Base-by-base conservation (phyloP, 2,113 vertebrate species). In the Gambusia holbrooki region DNA sequence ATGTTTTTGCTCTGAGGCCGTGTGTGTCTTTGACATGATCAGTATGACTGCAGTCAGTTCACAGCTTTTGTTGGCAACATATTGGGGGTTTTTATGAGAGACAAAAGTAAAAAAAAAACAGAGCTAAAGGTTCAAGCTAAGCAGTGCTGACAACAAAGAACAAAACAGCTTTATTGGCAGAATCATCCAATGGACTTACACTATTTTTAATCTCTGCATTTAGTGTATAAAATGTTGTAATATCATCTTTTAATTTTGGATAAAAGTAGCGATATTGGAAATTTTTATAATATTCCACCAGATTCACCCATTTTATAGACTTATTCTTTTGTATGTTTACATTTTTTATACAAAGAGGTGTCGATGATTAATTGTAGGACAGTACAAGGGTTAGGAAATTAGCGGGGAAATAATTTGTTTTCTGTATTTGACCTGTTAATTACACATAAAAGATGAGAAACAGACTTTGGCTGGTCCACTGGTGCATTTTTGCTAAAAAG, bases 31-130 rank as follows among this genome's bases (percentile, higher is more conserved):
- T 87, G 84, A 87, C 67, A 22, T 87, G 71, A 89, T 88, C 80
- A 79, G 76, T 78, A 75, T 86, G 87, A 85, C 84, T 88, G 84
- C 77, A 84, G 87, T 78, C 87, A 81, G 14, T 74, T 79, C 69
- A 25, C 29, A 62, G 73, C 73, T 77, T 81, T 66, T 81, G 77
- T 74, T 62, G 54, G 73, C 74, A 42, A 79, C 62, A 45, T 73
- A 61, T 83, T 42, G 63, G 66, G 63, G 63, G 51, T 60, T 71
- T 71, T 73, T 35, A 73, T 83, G 74, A 75, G 48, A 66, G 25
- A 61, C 62, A 29, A 68, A 60, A 51, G 33, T 71, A 65, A 77
- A 77, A 75, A 75, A 7, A 68, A 37, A 7, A 68, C 35, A 61
- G 8, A 29, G 61, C 51, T 51, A 5, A 29, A 74, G 1, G 62